Base-by-base conservation (phyloP, 1,140 invertebrate genomes). In the Ephestia elutella region DNA sequence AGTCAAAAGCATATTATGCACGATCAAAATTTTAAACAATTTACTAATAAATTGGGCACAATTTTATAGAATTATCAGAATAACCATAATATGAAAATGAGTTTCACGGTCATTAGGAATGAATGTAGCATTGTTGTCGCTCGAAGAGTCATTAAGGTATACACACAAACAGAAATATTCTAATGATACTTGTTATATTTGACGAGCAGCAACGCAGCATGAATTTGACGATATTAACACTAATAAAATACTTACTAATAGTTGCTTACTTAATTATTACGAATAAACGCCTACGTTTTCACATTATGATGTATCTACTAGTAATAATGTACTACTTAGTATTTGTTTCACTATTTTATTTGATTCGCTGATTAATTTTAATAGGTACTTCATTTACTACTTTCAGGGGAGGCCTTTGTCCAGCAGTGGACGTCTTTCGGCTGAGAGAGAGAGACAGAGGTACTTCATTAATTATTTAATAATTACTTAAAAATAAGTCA, bases 81-180 rank as follows among this genome's bases (percentile, higher is more conserved):
- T 35, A 11, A 35, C 32, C 13, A 59, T 73, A 62, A 66, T 61
- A 63, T 59, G 62, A 57, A 62, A 70, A 59, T 66, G 59, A 69
- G 57, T 66, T 66, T 69, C 70, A 71, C 51, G 65, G 71, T 71
- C 65, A 57, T 65, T 73, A 67, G n/a, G 55, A 53, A 49, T 35
- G 32, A 59, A 56, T 64, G 59, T 63, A n/a, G 32, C 32, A 59
- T 65, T 61, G 62, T 59, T 62, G 51, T 56, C 30, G 19, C 2
- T 56, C 32, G 44, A 57, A 56, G 30, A 44, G 38, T 44, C 38
- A 44, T 44, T 44, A 44, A 10, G 38, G n/a, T 44, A 44, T 44
- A 9, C 15, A 44, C n/a, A 44, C 10, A n/a, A 15, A 44, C 7
- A 44, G 2, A n/a, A 44, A 44, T 44, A 44, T 44, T 44, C 38